phyloP scores from a whole-genome alignment of 2,797 vertebrate species.

The Vireo griseus region DNA sequence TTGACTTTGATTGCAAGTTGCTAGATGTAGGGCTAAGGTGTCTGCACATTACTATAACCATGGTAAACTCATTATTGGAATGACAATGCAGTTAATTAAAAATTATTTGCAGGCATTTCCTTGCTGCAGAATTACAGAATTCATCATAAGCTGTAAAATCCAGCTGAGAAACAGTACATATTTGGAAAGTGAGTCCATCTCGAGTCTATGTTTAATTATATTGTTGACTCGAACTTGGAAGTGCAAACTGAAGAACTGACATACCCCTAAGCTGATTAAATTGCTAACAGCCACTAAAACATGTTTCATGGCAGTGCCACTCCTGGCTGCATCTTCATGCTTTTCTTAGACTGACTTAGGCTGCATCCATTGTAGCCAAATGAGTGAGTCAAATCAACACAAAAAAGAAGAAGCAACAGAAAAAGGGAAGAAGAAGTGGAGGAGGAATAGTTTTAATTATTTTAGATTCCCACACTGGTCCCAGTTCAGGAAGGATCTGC shows the following conservation, averaged over 20 bases:
- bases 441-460: background rate
- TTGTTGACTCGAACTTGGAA: background rate
- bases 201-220: background rate
- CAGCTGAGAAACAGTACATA: background rate
- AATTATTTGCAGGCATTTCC: background rate
- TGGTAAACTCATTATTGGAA: background rate
- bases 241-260: background rate
- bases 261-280: background rate
- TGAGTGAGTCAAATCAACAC: background rate
- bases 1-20: background rate
- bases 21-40: background rate
- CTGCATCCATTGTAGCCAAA: fast-evolving
- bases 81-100: background rate
- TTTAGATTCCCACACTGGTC: background rate
- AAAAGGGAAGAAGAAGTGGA: fast-evolving
- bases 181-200: background rate
- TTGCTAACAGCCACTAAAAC: background rate
- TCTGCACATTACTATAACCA: background rate
- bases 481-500: background rate
- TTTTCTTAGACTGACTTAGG: fast-evolving
- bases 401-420: background rate
- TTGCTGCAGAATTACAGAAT: background rate
- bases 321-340: background rate
- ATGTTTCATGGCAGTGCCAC: fast-evolving
- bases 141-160: background rate